Evolutionary conservation across 92 coral and sea anemone genomes (phyloP).

Genomic region (Epizoanthus ramosus): DNA sequence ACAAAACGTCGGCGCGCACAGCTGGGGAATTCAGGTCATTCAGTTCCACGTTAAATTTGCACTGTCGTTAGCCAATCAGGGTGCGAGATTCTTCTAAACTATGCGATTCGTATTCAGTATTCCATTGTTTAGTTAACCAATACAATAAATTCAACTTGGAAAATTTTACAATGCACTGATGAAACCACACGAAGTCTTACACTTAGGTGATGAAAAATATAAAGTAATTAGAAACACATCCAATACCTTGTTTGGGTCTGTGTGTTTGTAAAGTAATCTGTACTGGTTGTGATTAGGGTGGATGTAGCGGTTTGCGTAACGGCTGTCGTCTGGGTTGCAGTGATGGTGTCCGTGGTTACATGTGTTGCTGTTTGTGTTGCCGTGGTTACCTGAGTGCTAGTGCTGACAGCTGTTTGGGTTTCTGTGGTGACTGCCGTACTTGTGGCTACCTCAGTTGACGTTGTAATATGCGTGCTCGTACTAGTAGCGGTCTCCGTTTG

Average conservation of each 20-base stretch:
- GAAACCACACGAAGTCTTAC: no score
- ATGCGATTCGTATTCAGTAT: no score
- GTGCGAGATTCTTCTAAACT: no score
- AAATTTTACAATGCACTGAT: no score
- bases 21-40: no score
- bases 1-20: no score
- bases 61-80: no score
- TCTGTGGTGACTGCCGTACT: slow-evolving; percentile 28
- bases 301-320: slow-evolving; percentile 26
- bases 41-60: no score
- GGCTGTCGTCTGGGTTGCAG: slow-evolving; percentile 23
- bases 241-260: slow-evolving; percentile 25
- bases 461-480: not conserved
- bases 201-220: no score
- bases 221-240: not conserved
- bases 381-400: slow-evolving; percentile 13
- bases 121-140: no score
- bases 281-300: slow-evolving; percentile 13
- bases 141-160: no score
- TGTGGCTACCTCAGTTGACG: slow-evolving; percentile 8
- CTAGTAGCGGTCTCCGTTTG: no score
- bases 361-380: slow-evolving; percentile 23
- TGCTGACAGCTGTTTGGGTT: slow-evolving; percentile 10
- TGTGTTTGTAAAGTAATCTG: slow-evolving; percentile 14
- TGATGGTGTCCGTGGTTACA: slow-evolving; percentile 7